Base-by-base conservation (phyloP, 2,797 vertebrate species). In the Myripristis murdjan region DNA sequence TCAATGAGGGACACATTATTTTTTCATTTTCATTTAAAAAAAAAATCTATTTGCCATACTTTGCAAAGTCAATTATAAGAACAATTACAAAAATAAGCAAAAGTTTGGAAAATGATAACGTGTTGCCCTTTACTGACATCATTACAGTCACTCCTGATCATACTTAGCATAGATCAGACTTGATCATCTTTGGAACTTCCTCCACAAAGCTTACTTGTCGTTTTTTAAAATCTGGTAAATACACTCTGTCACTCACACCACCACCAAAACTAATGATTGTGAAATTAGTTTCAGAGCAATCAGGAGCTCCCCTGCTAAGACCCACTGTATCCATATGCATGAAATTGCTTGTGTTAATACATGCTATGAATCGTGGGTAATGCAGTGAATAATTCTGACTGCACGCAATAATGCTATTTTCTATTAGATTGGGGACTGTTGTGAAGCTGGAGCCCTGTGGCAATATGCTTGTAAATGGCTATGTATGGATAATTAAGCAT, bases 261-360 rank as follows among this genome's bases (percentile, higher is more conserved):
- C 80, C 87, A 69, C 95, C 96, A 92, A 93, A 98, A 97, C 97
- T 98, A 99, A 98, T 98, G 97, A 99, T 98, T 97, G 97, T 98
- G 97, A 99, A 98, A 99, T 99, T 97, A 97, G 96, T 97, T 97
- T 97, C 95, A 95, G 95, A 95, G 96, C 96, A 97, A 97, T 98
- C 96, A 98, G 95, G 94, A 95, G 94, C 95, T 95, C 90, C 95
- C 96, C 95, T 95, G 95, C 96, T 96, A 96, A 96, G 97, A 96
- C 95, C 95, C 95, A 96, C 96, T 97, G 96, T 97, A 97, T 96
- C 96, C 97, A 96, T 97, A 97, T 97, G 97, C 97, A 99, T 98
- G 96, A 99, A 99, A 99, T 98, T 99, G 96, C 97, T 95, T 97
- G 94, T 65, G 93, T 96, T 98, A 99, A 98, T 97, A 97, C 96